phyloP scores from a whole-genome alignment of 2,113 vertebrate genomes.

The Trematomus loennbergii region DNA sequence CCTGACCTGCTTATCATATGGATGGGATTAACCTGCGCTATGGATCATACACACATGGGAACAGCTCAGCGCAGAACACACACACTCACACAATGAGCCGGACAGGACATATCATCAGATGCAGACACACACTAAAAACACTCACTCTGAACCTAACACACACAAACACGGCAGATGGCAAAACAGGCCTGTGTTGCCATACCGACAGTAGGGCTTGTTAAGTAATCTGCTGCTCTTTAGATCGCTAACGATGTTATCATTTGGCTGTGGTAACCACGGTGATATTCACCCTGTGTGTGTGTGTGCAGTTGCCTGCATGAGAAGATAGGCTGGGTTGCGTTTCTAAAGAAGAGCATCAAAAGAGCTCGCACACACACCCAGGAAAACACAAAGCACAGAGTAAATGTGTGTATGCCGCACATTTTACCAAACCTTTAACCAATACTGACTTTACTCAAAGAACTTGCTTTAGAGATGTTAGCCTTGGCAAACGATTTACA shows the following conservation, averaged over 20 bases:
- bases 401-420: constrained; percentile 1
- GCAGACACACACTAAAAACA: constrained; percentile 34
- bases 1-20: constrained; percentile 74
- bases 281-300: constrained; percentile 74
- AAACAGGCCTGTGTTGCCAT: constrained; percentile 84
- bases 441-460: too few species aligned
- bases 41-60: constrained; percentile 65
- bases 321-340: constrained; percentile 54
- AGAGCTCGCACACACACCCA: constrained; percentile 43
- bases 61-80: constrained; percentile 41
- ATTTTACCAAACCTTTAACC: too few species aligned
- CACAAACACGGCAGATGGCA: constrained; percentile 74
- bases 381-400: constrained; percentile 39
- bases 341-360: constrained; percentile 51
- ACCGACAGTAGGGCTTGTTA: constrained; percentile 83
- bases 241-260: constrained; percentile 83
- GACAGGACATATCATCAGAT: constrained; percentile 40
- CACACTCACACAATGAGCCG: constrained; percentile 22
- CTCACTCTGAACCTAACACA: constrained; percentile 1
- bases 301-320: constrained; percentile 57
- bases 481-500: too few species aligned
- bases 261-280: constrained; percentile 84
- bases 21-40: constrained; percentile 75
- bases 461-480: too few species aligned
- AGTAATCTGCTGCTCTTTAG: constrained; percentile 82